Evolutionary conservation across 2,113 vertebrate genomes (phyloP).

Genomic region (Paratilapia polleni): DNA sequence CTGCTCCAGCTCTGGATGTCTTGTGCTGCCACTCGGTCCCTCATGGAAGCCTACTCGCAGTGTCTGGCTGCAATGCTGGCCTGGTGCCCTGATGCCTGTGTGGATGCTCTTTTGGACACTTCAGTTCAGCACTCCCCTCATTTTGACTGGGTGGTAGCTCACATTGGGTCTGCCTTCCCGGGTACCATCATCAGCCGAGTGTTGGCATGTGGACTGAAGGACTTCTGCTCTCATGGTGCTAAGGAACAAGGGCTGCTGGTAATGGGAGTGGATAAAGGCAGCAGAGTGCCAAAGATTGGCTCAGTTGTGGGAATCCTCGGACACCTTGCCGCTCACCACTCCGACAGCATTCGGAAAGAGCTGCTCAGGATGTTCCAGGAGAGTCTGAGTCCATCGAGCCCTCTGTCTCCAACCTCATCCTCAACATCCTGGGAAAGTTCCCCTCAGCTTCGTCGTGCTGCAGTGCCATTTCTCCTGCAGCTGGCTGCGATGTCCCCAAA

Average conservation of each 20-base stretch:
- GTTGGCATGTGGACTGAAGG: slow-evolving; percentile 92
- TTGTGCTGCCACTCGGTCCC: slow-evolving; percentile 87
- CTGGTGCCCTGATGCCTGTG: slow-evolving; percentile 92
- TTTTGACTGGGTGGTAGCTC: slow-evolving; percentile 97
- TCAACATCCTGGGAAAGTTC: slow-evolving; percentile 80
- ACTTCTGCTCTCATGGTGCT: slow-evolving; percentile 88
- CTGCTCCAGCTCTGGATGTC: slow-evolving; percentile 95
- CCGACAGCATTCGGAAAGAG: slow-evolving; percentile 91
- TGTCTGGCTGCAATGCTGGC: slow-evolving; percentile 91
- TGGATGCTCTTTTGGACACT: slow-evolving; percentile 91
- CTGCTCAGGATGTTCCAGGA: slow-evolving; percentile 93
- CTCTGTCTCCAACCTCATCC: slow-evolving; percentile 68
- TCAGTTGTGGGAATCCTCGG: slow-evolving; percentile 95
- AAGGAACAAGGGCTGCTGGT: slow-evolving; percentile 72
- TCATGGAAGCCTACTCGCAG: slow-evolving; percentile 95
- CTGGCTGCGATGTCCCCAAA: slow-evolving; percentile 90
- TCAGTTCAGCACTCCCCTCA: slow-evolving; percentile 95
- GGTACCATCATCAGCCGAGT: slow-evolving; percentile 94
- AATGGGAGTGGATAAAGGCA: slow-evolving; percentile 81
- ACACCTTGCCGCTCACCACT: slow-evolving; percentile 89
- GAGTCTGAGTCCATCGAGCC: slow-evolving; percentile 79
- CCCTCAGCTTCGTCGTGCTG: slow-evolving; percentile 84
- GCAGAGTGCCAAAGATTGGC: slow-evolving; percentile 90
- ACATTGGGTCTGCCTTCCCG: slow-evolving; percentile 94
- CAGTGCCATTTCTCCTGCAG: slow-evolving; percentile 92